A percentile compares a stretch with the other conserved stretches of the same genome.
phyloP scores from a whole-genome alignment of 1,140 invertebrate species.

The Philotrypesis tridentata region DNA sequence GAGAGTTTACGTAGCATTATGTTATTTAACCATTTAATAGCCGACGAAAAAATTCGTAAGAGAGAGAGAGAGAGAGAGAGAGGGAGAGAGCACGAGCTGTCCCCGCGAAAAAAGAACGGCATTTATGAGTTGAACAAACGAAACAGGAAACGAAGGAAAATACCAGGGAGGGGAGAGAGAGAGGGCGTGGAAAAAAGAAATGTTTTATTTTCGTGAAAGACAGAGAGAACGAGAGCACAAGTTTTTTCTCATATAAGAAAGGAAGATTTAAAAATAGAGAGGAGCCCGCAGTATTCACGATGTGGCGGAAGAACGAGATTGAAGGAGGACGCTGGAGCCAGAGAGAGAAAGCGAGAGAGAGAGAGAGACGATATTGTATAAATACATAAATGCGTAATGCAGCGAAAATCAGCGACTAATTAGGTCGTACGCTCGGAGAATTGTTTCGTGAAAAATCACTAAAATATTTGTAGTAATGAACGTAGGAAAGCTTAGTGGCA shows the following conservation, averaged over 20 bases:
- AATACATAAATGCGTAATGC: too few species aligned
- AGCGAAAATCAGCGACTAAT: too few species aligned
- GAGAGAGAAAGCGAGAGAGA: not conserved
- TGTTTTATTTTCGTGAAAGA: constrained; percentile 18
- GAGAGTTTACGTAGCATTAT: not conserved
- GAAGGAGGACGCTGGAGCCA: not conserved
- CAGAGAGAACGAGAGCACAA: not conserved
- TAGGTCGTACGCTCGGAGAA: too few species aligned
- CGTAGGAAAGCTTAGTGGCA: too few species aligned
- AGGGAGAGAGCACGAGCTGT: not conserved
- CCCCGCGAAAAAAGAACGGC: not conserved
- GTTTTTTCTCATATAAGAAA: not conserved
- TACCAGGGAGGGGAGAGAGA: constrained; percentile 11
- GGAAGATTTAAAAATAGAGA: constrained; percentile 22
- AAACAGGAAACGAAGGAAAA: constrained; percentile 19
- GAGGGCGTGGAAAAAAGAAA: constrained; percentile 18
- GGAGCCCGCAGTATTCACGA: constrained; percentile 11
- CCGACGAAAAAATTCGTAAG: not conserved
- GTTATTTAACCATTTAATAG: not conserved
- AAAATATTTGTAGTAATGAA: too few species aligned
- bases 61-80: not conserved
- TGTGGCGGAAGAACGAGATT: not conserved
- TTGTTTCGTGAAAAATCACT: too few species aligned
- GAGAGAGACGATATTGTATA: not conserved
- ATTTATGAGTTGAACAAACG: constrained; percentile 14